Evolutionary conservation across 1,140 invertebrate genomes (phyloP).

Genomic region (Euwallacea similis): DNA sequence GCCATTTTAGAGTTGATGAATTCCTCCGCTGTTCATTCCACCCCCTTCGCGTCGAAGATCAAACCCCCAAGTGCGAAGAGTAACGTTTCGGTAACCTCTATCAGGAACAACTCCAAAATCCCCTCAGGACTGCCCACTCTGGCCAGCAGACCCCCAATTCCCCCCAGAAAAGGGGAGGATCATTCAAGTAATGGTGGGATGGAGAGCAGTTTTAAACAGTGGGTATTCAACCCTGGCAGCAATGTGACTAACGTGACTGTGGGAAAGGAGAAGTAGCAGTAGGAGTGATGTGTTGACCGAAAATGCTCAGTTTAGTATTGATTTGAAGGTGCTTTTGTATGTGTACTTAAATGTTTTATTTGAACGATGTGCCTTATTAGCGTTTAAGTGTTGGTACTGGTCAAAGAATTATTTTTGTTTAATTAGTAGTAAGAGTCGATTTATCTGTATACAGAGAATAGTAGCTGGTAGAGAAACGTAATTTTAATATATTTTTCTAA

Average conservation of each 20-base stretch:
- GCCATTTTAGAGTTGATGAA: constrained; percentile 51
- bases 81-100: constrained; percentile 53
- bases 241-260: constrained; percentile 49
- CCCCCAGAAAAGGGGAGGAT: constrained; percentile 45
- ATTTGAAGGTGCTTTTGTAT: background rate
- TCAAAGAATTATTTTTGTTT: background rate
- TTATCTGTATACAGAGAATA: background rate
- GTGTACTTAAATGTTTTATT: constrained; percentile 8
- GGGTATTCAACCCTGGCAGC: constrained; percentile 51
- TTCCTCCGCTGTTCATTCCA: constrained; percentile 43
- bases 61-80: constrained; percentile 40
- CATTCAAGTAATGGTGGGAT: constrained; percentile 41
- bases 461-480: background rate
- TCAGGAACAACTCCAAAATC: constrained; percentile 51
- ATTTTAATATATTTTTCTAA: too few relatives aligned
- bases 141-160: constrained; percentile 45
- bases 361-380: constrained; percentile 16
- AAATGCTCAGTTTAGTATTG: constrained; percentile 1
- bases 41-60: constrained; percentile 40
- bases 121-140: constrained; percentile 50
- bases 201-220: constrained; percentile 52
- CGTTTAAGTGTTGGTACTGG: constrained; percentile 13
- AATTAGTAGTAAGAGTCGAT: background rate
- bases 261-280: constrained; percentile 27
- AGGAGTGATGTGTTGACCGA: constrained; percentile 2